These are phyloP conservation scores for Thymallus thymallus DNA, from an alignment of 2,113 vertebrate species.

Conservation along the genomic window DNA sequence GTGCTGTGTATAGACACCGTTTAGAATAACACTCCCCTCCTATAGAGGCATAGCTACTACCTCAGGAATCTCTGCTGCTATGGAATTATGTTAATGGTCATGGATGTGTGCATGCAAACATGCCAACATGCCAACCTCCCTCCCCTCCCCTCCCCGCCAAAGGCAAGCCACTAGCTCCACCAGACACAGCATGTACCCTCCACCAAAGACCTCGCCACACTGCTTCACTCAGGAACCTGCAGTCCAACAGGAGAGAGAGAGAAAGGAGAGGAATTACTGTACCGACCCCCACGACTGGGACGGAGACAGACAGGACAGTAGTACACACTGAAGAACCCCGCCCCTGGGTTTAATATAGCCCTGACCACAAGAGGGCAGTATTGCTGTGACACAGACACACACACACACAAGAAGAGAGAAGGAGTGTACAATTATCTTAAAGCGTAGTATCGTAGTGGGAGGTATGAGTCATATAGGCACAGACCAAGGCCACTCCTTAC, in stretches of 20 bases:
- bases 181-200: conserved; percentile 85
- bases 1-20: too few species aligned
- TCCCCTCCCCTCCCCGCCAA: conserved; percentile 58
- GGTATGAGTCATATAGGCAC: too few species aligned
- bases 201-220: conserved; percentile 71
- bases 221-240: conserved; percentile 98
- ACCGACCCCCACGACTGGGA: background rate
- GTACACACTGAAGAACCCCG: too few species aligned
- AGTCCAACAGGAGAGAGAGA: conserved; percentile 90
- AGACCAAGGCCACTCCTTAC: too few species aligned
- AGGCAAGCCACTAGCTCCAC: conserved; percentile 66
- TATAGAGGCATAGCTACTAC: conserved; percentile 33
- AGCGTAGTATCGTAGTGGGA: too few species aligned
- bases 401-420: too few species aligned
- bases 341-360: too few species aligned
- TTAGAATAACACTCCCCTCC: conserved; percentile 14
- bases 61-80: conserved; percentile 59
- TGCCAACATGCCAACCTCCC: conserved; percentile 83
- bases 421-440: too few species aligned
- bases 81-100: conserved; percentile 78
- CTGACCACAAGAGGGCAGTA: too few species aligned
- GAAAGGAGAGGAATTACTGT: conserved; percentile 76
- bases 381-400: too few species aligned
- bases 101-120: conserved; percentile 87
- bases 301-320: conserved; percentile 16